These are phyloP conservation scores for Sceloporus undulatus DNA, from an alignment of 2,113 vertebrate genomes.

Conservation along the genomic window DNA sequence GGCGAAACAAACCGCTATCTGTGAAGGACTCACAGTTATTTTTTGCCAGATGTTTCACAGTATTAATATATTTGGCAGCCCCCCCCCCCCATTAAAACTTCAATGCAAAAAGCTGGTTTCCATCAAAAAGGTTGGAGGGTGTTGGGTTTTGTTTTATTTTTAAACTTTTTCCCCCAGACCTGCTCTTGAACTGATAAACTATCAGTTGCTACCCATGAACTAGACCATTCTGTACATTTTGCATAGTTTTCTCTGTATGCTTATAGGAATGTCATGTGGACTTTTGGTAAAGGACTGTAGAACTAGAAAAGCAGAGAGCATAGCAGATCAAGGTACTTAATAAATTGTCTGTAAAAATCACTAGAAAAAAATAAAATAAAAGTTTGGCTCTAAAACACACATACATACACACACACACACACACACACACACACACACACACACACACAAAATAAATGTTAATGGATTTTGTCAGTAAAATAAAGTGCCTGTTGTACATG, in stretches of 20 bases:
- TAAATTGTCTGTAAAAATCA: neutral
- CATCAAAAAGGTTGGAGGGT: too few species aligned
- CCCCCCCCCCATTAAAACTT: too few species aligned
- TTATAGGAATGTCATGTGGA: neutral
- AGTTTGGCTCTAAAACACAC: too few species aligned
- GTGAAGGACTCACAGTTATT: too few species aligned
- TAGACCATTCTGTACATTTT: neutral
- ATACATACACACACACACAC: too few species aligned
- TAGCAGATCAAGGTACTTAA: neutral
- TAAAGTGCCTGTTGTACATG: neutral
- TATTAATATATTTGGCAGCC: too few species aligned
- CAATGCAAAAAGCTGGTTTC: too few species aligned
- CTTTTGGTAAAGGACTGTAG: neutral
- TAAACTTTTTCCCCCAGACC: too few species aligned
- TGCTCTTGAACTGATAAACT: neutral
- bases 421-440: too few species aligned
- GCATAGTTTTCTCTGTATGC: neutral
- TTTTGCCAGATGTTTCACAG: too few species aligned
- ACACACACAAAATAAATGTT: neutral
- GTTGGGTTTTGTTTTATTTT: too few species aligned
- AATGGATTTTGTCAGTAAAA: neutral
- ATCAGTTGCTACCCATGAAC: neutral
- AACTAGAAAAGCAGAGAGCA: neutral
- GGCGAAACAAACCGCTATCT: too few species aligned
- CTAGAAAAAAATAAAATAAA: neutral